A percentile compares a stretch with the other conserved stretches of the same genome.
Evolutionary conservation across 2,888 invertebrate species (phyloP).

Genomic region (Ganaspis brasiliensis): DNA sequence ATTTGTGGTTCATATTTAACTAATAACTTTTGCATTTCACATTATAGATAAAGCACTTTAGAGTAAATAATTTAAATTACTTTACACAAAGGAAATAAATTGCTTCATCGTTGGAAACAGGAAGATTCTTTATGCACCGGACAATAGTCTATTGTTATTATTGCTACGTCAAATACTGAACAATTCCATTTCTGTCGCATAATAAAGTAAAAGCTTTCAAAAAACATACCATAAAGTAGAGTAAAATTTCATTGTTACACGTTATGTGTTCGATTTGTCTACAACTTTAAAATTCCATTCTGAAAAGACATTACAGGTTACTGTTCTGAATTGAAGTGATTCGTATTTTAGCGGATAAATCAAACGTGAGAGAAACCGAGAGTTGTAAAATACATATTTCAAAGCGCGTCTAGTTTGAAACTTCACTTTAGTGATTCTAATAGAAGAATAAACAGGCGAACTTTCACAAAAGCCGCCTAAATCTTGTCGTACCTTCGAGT

Average conservation of each 20-base stretch:
- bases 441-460: slow-evolving; percentile 60
- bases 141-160: slow-evolving; percentile 7
- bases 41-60: not conserved
- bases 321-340: slow-evolving; percentile 19
- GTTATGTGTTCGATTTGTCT: slow-evolving; percentile 12
- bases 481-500: slow-evolving; percentile 47
- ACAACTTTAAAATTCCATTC: slow-evolving; percentile 16
- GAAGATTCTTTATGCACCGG: not conserved
- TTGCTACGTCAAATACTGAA: slow-evolving; percentile 16
- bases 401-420: slow-evolving; percentile 51
- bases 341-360: not conserved
- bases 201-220: slow-evolving; percentile 20
- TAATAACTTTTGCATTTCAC: not conserved
- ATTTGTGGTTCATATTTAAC: no score
- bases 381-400: slow-evolving; percentile 56
- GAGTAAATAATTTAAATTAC: slow-evolving; percentile 1
- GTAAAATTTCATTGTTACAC: slow-evolving; percentile 12
- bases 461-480: slow-evolving; percentile 53
- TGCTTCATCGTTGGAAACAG: not conserved
- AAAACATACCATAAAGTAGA: not conserved
- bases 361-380: slow-evolving; percentile 20
- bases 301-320: slow-evolving; percentile 4
- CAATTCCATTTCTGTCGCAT: slow-evolving; percentile 13
- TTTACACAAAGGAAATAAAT: not conserved
- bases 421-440: slow-evolving; percentile 54